phyloP scores from a whole-genome alignment of 2,888 invertebrate species.

The Deroplatys truncata region DNA sequence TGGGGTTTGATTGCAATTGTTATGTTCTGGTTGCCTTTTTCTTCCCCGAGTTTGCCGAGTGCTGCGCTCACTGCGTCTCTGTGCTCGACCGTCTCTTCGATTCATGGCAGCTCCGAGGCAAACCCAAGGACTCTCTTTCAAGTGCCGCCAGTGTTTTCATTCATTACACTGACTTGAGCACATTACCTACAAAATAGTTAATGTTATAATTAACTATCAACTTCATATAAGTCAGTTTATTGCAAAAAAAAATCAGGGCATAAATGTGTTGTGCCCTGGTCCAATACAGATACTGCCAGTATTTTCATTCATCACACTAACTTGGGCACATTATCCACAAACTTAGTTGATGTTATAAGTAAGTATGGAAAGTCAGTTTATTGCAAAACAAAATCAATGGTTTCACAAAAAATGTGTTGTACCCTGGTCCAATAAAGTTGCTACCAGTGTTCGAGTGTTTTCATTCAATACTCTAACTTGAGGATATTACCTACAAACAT shows the following conservation, averaged over 20 bases:
- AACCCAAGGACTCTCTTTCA: conserved; percentile 18
- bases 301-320: conserved; percentile 7
- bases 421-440: neutral
- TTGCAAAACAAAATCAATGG: too few relatives aligned
- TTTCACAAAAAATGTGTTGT: too few relatives aligned
- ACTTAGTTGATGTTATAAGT: neutral
- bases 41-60: conserved; percentile 19
- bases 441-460: too few relatives aligned
- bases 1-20: neutral
- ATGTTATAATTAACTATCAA: too few relatives aligned
- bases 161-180: conserved; percentile 8
- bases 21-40: conserved; percentile 18
- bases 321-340: neutral
- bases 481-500: too few relatives aligned
- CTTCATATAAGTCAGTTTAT: too few relatives aligned
- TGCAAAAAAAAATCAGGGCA: too few relatives aligned
- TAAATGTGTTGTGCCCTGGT: too few relatives aligned
- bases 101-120: conserved; percentile 27
- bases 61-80: conserved; percentile 22
- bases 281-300: neutral
- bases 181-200: neutral
- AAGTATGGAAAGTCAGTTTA: too few relatives aligned
- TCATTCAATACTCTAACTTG: too few relatives aligned
- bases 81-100: conserved; percentile 23
- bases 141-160: conserved; percentile 15